Evolutionary conservation across 2,888 invertebrate species (phyloP).

Genomic region (Diadegma fenestrale): DNA sequence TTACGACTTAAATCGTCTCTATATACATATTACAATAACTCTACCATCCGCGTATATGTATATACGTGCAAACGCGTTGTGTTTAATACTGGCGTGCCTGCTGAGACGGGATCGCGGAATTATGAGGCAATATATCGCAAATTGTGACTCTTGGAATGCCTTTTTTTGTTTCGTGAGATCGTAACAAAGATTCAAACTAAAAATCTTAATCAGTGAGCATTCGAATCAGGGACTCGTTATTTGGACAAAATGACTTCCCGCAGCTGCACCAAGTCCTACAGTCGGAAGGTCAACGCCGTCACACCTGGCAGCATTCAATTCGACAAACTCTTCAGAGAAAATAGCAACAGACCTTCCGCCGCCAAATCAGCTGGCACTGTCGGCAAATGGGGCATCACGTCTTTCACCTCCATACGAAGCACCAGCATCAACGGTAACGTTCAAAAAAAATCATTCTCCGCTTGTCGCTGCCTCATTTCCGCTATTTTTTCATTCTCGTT

Average conservation of each 20-base stretch:
- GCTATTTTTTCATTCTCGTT: neutral
- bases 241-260: slow-evolving; percentile 82
- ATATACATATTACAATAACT: slow-evolving; percentile 51
- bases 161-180: slow-evolving; percentile 73
- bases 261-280: slow-evolving; percentile 83
- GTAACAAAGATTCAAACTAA: slow-evolving; percentile 46
- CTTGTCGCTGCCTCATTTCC: neutral
- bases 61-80: slow-evolving; percentile 39
- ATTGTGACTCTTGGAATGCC: slow-evolving; percentile 76
- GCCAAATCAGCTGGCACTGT: slow-evolving; percentile 96
- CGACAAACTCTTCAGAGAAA: slow-evolving; percentile 89
- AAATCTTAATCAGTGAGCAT: neutral
- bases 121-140: slow-evolving; percentile 74
- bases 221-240: slow-evolving; percentile 62
- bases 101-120: slow-evolving; percentile 54
- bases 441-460: neutral
- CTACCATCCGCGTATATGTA: slow-evolving; percentile 17
- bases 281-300: slow-evolving; percentile 82
- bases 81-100: slow-evolving; percentile 56
- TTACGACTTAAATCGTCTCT: slow-evolving; percentile 45
- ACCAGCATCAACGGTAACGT: slow-evolving; percentile 89
- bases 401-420: slow-evolving; percentile 95
- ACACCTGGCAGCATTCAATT: slow-evolving; percentile 87
- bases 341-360: slow-evolving; percentile 94
- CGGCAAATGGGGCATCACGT: slow-evolving; percentile 97